These are phyloP conservation scores for Epinotia demarniana DNA, from an alignment of 2,888 invertebrate genomes.

Conservation along the genomic window DNA sequence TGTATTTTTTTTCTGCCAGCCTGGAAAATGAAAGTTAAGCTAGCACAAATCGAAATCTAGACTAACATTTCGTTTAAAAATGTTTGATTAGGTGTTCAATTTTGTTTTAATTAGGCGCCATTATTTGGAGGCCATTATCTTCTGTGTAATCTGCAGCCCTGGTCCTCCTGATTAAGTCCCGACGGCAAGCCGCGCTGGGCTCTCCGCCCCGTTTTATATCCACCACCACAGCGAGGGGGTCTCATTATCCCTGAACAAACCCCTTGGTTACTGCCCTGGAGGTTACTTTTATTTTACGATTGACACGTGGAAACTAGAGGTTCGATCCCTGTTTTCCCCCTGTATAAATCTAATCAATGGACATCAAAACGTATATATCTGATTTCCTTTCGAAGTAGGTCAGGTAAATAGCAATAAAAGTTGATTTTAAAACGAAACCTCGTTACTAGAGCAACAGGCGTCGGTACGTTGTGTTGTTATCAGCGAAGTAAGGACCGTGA, in stretches of 20 bases:
- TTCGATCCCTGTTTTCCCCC: conserved; percentile 25
- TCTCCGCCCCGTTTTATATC: conserved; percentile 55
- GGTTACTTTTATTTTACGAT: conserved; percentile 43
- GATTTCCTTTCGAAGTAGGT: conserved; percentile 22
- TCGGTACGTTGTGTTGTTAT: conserved; percentile 62
- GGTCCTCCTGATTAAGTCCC: conserved; percentile 49
- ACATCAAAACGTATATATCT: background rate
- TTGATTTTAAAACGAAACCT: conserved; percentile 38
- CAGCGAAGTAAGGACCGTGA: conserved; percentile 78
- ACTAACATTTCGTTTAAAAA: background rate
- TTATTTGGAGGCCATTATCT: conserved; percentile 1
- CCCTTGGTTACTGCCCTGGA: conserved; percentile 50
- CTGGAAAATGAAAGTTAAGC: background rate
- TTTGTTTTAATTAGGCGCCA: conserved; percentile 1
- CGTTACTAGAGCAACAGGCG: conserved; percentile 67
- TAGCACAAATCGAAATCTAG: background rate
- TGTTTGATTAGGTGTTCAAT: background rate
- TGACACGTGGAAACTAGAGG: conserved; percentile 46
- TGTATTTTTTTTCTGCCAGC: too few species aligned
- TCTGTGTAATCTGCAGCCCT: conserved; percentile 23
- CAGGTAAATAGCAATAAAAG: conserved; percentile 35
- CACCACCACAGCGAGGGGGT: conserved; percentile 48
- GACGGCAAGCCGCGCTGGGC: conserved; percentile 49
- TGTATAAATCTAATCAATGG: background rate
- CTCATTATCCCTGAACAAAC: conserved; percentile 63